phyloP scores from a whole-genome alignment of 2,888 invertebrate genomes.

The Xylota segnis region DNA sequence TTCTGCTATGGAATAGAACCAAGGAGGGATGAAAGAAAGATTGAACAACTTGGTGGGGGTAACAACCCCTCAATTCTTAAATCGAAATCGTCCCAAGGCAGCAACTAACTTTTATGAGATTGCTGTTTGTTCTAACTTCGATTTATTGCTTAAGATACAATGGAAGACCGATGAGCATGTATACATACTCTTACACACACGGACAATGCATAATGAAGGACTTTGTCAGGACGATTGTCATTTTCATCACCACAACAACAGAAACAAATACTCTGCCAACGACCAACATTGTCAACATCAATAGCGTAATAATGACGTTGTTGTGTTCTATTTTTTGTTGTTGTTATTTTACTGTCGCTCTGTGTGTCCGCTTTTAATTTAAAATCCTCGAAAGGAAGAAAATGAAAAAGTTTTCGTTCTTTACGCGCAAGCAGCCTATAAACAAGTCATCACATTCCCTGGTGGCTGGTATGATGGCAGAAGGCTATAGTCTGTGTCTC shows the following conservation, averaged over 20 bases:
- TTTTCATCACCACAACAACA: slow-evolving; percentile 14
- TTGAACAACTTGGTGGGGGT: slow-evolving; percentile 27
- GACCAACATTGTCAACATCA: slow-evolving; percentile 28
- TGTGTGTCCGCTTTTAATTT: slow-evolving; percentile 47
- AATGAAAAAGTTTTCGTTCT: slow-evolving; percentile 40
- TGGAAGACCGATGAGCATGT: slow-evolving; percentile 5
- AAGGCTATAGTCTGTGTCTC: not conserved
- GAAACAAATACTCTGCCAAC: not conserved
- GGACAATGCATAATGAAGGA: slow-evolving; percentile 26
- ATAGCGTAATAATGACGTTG: slow-evolving; percentile 32
- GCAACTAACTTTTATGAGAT: slow-evolving; percentile 62
- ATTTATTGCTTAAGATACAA: slow-evolving; percentile 58
- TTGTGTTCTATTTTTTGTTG: slow-evolving; percentile 4
- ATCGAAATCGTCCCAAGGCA: slow-evolving; percentile 63
- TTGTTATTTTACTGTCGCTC: slow-evolving; percentile 22
- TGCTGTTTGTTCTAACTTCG: slow-evolving; percentile 56
- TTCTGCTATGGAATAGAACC: slow-evolving; percentile 38
- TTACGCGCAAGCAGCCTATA: slow-evolving; percentile 29
- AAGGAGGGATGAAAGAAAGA: slow-evolving; percentile 16
- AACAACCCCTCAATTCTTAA: slow-evolving; percentile 30
- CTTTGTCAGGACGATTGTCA: not conserved
- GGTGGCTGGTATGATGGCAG: not conserved
- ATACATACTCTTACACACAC: not conserved
- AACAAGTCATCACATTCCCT: slow-evolving; percentile 47
- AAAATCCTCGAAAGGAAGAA: slow-evolving; percentile 26